Evolutionary conservation across 2,113 vertebrate genomes (phyloP).

Genomic region (Syrmaticus mikado): DNA sequence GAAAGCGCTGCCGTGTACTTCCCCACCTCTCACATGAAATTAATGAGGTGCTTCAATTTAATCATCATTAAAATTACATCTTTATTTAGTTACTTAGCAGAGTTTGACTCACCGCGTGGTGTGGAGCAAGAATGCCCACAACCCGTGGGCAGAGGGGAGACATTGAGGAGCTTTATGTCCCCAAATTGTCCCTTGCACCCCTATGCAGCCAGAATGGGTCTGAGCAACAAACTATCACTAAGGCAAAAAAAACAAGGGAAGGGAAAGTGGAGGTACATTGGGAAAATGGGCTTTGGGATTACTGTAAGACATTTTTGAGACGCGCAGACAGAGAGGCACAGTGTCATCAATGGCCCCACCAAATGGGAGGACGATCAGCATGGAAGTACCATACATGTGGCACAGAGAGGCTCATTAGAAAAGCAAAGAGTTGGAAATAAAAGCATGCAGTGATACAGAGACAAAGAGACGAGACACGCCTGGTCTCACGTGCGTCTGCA

Average conservation of each 20-base stretch:
- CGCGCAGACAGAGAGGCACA: background rate
- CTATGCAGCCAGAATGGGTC: background rate
- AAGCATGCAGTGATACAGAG: background rate
- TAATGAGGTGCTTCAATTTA: conserved; percentile 79
- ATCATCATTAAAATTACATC: conserved; percentile 74
- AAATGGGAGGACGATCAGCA: background rate
- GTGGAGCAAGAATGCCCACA: background rate
- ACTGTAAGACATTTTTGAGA: background rate
- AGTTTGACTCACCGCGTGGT: conserved; percentile 42
- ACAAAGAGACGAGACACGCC: background rate
- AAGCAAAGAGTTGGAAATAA: background rate
- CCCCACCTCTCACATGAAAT: conserved; percentile 78
- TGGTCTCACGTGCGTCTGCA: background rate
- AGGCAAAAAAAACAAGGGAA: background rate
- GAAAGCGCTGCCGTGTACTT: conserved; percentile 56
- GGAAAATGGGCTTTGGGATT: background rate
- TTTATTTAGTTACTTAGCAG: conserved; percentile 77
- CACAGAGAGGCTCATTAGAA: background rate
- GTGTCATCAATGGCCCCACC: background rate
- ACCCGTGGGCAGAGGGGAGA: background rate
- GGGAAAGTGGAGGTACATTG: background rate
- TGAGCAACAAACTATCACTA: background rate
- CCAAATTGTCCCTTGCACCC: background rate
- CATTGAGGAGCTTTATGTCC: background rate
- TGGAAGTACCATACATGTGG: background rate